A percentile compares a stretch with the other conserved stretches of the same genome.
phyloP scores from a whole-genome alignment of 1,140 invertebrate species.

The Drosophila bipectinata region DNA sequence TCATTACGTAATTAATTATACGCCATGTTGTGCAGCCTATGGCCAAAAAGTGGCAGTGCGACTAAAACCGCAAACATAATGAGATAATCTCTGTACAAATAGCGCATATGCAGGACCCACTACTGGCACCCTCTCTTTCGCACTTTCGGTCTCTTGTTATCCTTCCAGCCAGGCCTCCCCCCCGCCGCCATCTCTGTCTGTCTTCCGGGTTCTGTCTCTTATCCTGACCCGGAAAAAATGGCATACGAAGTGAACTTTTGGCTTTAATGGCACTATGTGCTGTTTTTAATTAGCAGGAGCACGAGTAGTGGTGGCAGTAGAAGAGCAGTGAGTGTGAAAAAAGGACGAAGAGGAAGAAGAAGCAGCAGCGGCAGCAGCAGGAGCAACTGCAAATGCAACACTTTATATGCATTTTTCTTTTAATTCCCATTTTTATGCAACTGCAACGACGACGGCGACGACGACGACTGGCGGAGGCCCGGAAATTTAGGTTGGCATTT shows the following conservation, averaged over 20 bases:
- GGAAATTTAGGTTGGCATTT: slow-evolving; percentile 76
- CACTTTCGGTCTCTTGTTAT: neutral
- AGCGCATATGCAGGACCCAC: slow-evolving; percentile 52
- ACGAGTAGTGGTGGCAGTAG: slow-evolving; percentile 8
- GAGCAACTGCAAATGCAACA: slow-evolving; percentile 72
- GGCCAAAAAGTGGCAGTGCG: slow-evolving; percentile 66
- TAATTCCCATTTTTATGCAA: slow-evolving; percentile 78
- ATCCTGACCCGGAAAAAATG: slow-evolving; percentile 36
- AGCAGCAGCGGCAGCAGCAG: slow-evolving; percentile 15
- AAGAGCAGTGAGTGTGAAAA: slow-evolving; percentile 2
- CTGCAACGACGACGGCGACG: slow-evolving; percentile 12
- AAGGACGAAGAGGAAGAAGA: slow-evolving; percentile 17
- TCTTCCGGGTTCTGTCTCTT: slow-evolving; percentile 14
- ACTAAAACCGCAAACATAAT: slow-evolving; percentile 75
- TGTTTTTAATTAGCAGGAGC: slow-evolving; percentile 74
- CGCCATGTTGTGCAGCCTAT: slow-evolving; percentile 69
- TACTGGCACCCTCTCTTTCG: slow-evolving; percentile 3
- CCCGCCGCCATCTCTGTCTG: neutral
- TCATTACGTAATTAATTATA: slow-evolving; percentile 82
- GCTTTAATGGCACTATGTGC: slow-evolving; percentile 75
- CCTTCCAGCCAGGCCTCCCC: neutral
- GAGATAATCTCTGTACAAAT: slow-evolving; percentile 77
- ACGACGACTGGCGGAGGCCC: slow-evolving; percentile 27
- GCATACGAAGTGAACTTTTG: slow-evolving; percentile 66
- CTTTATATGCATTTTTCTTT: slow-evolving; percentile 82